Evolutionary conservation across 2,797 vertebrate genomes (phyloP), one percentile per base, ranked within the genome.

Genomic region (Phoebastria nigripes): DNA sequence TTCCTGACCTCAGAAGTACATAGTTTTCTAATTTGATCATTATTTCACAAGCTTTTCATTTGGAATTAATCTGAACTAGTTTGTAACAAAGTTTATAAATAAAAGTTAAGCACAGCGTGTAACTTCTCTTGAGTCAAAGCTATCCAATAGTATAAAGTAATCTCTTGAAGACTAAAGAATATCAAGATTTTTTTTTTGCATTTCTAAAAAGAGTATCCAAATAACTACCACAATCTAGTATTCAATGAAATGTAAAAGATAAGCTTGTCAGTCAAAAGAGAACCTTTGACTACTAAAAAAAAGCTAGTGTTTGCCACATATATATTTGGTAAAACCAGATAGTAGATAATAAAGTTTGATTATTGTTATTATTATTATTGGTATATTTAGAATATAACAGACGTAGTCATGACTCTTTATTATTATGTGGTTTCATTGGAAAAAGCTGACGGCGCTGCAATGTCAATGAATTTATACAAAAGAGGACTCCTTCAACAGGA

Each of bases 241-340:
- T 52, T 65, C 26, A 65, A 3, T 37, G 14, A 86, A 59, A 83
- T 24, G 8, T 26, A 31, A 62, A 90, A 47, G 4, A 29, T 47
- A 65, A 79, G 2, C 9, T 78, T 63, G 10, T 42, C 51, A 73
- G 11, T 37, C 56, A 51, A 3, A 39, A 31, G 12, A 61, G 13
- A 67, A 56, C 9, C 71, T 83, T 65, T 81, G 7, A 33, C 15
- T 49, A 41, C 13, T 71, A 51, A 71, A 81, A 79, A 20, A 71
- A 35, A n/a, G 1, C 3, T 5, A 17, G 1, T 44, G 3, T 78
- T 11, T 4, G 0, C 8, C 8, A 29, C 22, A 35, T 25, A 33
- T 1, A 13, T 33, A 26, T 1, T 65, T 21, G 31, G 6, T 47
- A 81, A 92, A 81, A 42, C 5, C 6, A 79, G 2, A 37, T 5